phyloP scores from a whole-genome alignment of 2,113 vertebrate genomes.

The Lamprotornis superbus region DNA sequence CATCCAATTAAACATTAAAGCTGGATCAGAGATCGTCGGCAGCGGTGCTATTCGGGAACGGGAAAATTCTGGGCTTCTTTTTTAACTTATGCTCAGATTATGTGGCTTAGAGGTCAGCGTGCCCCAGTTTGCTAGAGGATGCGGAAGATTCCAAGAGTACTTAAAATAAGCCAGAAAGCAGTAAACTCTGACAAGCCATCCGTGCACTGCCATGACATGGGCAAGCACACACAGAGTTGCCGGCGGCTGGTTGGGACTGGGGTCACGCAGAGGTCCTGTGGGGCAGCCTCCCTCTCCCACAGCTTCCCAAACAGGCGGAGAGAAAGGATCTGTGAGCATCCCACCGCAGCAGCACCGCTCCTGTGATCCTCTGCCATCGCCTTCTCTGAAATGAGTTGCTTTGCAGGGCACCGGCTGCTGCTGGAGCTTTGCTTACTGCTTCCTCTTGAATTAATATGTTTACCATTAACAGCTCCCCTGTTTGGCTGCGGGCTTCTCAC shows the following conservation, averaged over 20 bases:
- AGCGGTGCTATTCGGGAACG: background rate
- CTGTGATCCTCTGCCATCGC: background rate
- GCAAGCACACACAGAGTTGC: background rate
- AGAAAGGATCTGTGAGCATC: background rate
- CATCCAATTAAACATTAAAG: conserved; percentile 54
- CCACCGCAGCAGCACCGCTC: accelerated
- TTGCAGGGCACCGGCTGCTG: background rate
- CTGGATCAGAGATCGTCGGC: conserved; percentile 2
- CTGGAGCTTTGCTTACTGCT: background rate
- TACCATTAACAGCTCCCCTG: background rate
- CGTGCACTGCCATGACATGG: background rate
- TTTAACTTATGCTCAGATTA: conserved; percentile 13
- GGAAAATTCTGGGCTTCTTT: conserved; percentile 21
- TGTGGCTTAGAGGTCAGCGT: conserved; percentile 42
- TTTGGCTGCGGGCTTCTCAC: background rate
- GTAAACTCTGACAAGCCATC: conserved; percentile 34
- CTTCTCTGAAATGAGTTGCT: background rate
- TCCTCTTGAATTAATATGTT: conserved; percentile 33
- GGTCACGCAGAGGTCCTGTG: conserved; percentile 41
- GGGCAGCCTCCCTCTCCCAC: background rate
- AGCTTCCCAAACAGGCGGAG: background rate
- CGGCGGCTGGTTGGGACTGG: background rate
- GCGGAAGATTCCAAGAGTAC: conserved; percentile 25
- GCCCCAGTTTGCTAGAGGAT: conserved; percentile 30
- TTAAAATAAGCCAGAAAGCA: conserved; percentile 56